These are phyloP conservation scores for Ailurus styani DNA, from an alignment of 2,113 vertebrate species.

Conservation along the genomic window DNA sequence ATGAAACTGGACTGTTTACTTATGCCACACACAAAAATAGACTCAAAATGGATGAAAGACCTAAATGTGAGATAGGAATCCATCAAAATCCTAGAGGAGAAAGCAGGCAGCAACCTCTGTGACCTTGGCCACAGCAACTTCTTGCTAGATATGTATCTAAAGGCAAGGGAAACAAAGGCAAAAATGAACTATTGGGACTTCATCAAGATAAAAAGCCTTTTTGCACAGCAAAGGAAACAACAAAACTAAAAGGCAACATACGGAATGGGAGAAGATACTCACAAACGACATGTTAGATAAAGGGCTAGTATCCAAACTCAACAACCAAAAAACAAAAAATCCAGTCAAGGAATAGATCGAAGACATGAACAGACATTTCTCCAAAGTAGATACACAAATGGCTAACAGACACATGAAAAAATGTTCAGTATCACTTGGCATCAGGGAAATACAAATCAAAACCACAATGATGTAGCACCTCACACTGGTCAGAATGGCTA, in stretches of 20 bases:
- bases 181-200: not conserved
- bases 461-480: not conserved
- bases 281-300: not conserved
- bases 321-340: not conserved
- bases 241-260: not conserved
- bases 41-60: not conserved
- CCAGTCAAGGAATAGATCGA: not conserved
- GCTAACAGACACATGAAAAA: not conserved
- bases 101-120: not conserved
- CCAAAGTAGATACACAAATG: not conserved
- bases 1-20: not conserved
- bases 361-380: not conserved
- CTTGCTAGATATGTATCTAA: not conserved
- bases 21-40: not conserved
- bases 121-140: not conserved
- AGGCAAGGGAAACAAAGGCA: not conserved
- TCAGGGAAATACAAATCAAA: not conserved
- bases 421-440: not conserved
- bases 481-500: not conserved
- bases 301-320: not conserved
- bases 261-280: not conserved
- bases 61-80: not conserved
- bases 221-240: not conserved
- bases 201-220: not conserved
- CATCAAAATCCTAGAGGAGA: not conserved